These are phyloP conservation scores for Arctia plantaginis DNA, from an alignment of 2,888 invertebrate species.

Conservation along the genomic window DNA sequence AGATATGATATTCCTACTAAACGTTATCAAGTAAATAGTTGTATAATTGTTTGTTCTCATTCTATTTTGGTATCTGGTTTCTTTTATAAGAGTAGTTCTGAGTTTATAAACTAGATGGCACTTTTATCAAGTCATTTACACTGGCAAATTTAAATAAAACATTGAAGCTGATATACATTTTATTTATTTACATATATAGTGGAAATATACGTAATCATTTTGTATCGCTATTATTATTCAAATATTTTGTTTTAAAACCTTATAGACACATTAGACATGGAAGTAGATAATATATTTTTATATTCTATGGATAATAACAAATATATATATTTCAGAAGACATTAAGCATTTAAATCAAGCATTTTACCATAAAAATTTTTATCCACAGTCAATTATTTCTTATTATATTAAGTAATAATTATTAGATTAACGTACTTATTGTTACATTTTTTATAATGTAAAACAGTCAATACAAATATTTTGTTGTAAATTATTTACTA, in stretches of 20 bases:
- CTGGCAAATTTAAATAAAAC: conserved; percentile 52
- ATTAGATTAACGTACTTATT: conserved; percentile 50
- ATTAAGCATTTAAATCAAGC: conserved; percentile 47
- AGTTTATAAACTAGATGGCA: conserved; percentile 34
- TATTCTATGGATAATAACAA: conserved; percentile 38
- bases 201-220: conserved; percentile 61
- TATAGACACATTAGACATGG: conserved; percentile 62
- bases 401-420: conserved; percentile 25
- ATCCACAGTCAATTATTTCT: conserved; percentile 36
- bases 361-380: conserved; percentile 33
- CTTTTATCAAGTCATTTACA: conserved; percentile 8
- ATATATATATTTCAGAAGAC: conserved; percentile 46
- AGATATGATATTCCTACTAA: neutral
- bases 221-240: conserved; percentile 61
- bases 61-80: neutral
- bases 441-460: conserved; percentile 47
- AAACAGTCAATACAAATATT: conserved; percentile 61
- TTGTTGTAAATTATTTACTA: conserved; percentile 52
- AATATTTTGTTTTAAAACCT: conserved; percentile 59
- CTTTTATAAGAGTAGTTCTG: conserved; percentile 15
- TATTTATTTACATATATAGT: conserved; percentile 77
- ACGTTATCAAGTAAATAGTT: neutral
- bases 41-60: neutral
- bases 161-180: conserved; percentile 73
- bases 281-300: conserved; percentile 51